Base-by-base conservation (phyloP, 2,888 invertebrate species). In the Microplitis deprimator region DNA sequence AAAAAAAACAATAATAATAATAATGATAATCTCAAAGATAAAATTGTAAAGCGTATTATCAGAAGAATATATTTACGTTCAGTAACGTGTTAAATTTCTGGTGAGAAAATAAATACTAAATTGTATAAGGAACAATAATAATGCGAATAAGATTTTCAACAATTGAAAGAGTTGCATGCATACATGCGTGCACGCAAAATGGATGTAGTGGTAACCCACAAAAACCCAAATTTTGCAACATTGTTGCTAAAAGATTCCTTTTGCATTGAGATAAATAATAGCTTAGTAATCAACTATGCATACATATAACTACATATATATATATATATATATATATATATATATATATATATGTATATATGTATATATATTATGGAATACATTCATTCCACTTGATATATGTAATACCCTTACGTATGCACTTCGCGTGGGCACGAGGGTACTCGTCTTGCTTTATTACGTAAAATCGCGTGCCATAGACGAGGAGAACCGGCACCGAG, bases 391-490 rank as follows among this genome's bases (percentile, higher is more conserved):
- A 65, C 76, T 69, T 17, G 39, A 39, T 64, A 65, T 16, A 65
- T 65, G 17, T 16, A 67, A 41, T 39, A 61, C 73, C 20, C 29
- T 50, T 40, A 69, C 69, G 77, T 61, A 77, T 75, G 75, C 71
- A 65, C 75, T 79, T 78, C 75, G 76, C 79, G 75, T 81, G 59
- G 50, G 72, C 81, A 76, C 40, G 75, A 68, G 68, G 64, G 60
- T 13, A 40, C 61, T 68, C 60, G 29, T 65, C 39, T 68, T 75
- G 64, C 77, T 76, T 82, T 82, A 83, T 82, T 82, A 82, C 80
- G 65, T 61, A 82, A 81, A 83, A 86, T 87, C 85, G 86, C 86
- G 85, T 87, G 87, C 81, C 77, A 75, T 76, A 80, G 81, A 81
- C 81, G 81, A 81, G 81, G 79, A 84, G 82, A 84, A 82, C 83